These are phyloP conservation scores for Tenodera sinensis DNA, from an alignment of 2,888 invertebrate genomes.

Conservation along the genomic window DNA sequence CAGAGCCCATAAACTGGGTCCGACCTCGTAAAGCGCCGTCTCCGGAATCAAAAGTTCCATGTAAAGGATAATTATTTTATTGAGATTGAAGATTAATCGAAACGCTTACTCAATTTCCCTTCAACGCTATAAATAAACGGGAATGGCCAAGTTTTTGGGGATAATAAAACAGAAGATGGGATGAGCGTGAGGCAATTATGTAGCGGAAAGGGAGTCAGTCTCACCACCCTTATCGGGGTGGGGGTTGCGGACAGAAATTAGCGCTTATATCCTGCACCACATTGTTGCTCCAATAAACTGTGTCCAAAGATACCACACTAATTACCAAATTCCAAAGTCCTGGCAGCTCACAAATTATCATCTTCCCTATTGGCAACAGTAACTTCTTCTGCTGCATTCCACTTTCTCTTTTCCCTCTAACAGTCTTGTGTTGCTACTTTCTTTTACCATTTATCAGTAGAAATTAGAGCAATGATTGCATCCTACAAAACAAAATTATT, in stretches of 20 bases:
- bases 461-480: too few species aligned
- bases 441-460: too few species aligned
- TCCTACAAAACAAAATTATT: too few species aligned
- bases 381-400: too few species aligned
- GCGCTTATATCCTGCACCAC: background rate
- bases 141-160: background rate
- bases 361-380: too few species aligned
- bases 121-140: background rate
- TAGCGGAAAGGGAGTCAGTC: background rate
- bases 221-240: background rate
- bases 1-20: background rate
- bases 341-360: too few species aligned
- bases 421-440: too few species aligned
- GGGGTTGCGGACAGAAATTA: too few species aligned
- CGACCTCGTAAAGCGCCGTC: background rate
- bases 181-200: background rate
- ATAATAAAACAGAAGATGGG: background rate
- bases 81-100: slow-evolving; percentile 12
- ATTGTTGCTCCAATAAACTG: too few species aligned
- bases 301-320: background rate
- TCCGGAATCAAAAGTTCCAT: background rate
- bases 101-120: slow-evolving; percentile 1
- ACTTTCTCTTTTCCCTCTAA: too few species aligned
- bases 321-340: background rate
- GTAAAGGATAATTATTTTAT: slow-evolving; percentile 6